These are phyloP conservation scores for Apostichopus leukothele DNA, from an alignment of 53 echinoderm and acorn worm species.

Conservation along the genomic window DNA sequence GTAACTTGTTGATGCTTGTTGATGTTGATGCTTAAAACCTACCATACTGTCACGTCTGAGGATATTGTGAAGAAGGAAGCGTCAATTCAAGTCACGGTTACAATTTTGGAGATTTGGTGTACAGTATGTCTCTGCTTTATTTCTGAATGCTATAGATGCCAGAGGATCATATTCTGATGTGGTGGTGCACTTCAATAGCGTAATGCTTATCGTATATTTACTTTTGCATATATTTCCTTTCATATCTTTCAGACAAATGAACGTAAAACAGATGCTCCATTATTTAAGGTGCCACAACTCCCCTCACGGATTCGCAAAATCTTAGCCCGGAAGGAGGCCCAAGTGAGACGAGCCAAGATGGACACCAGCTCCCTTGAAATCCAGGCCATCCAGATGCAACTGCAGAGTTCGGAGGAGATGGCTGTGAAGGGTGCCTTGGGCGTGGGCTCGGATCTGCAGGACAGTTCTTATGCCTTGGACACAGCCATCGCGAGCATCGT, in stretches of 20 bases:
- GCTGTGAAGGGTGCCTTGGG: slow-evolving; percentile 37
- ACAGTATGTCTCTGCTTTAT: too few species aligned
- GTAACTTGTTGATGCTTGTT: too few species aligned
- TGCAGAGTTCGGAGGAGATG: slow-evolving; percentile 45
- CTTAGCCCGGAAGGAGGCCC: slow-evolving; percentile 44
- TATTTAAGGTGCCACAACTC: slow-evolving; percentile 50
- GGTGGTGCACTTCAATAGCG: too few species aligned
- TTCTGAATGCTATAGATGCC: too few species aligned
- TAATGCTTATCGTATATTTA: too few species aligned
- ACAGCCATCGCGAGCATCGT: slow-evolving; percentile 49
- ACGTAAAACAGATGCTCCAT: slow-evolving; percentile 41
- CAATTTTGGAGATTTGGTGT: too few species aligned
- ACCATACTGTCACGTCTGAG: not conserved
- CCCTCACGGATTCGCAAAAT: slow-evolving; percentile 51
- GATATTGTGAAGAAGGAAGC: not conserved
- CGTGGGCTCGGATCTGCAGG: slow-evolving; percentile 29
- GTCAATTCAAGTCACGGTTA: too few species aligned
- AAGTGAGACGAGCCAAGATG: slow-evolving; percentile 33
- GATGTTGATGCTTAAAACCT: too few species aligned
- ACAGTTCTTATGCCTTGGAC: slow-evolving; percentile 42
- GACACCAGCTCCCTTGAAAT: slow-evolving; percentile 46
- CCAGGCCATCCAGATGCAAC: slow-evolving; percentile 50
- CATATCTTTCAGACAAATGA: slow-evolving; percentile 47
- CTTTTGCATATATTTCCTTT: not conserved
- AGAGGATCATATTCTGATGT: too few species aligned